Evolutionary conservation across 2,888 invertebrate genomes (phyloP).

Genomic region (Periphyllus acericola): DNA sequence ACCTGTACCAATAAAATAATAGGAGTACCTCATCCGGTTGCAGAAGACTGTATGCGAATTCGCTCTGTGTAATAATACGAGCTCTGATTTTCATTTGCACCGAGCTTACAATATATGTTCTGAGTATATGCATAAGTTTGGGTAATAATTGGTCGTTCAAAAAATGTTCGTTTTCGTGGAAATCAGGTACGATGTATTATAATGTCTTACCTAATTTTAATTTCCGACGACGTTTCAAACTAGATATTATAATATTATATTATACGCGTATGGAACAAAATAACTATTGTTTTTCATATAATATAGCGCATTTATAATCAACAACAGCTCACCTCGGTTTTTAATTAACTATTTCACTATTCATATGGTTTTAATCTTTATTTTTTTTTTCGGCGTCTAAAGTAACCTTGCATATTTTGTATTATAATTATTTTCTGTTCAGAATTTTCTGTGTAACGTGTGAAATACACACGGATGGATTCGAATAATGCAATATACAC

Average conservation of each 20-base stretch:
- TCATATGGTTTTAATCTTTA: neutral
- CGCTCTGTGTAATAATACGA: too few species aligned
- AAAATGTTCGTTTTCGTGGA: too few species aligned
- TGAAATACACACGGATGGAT: neutral
- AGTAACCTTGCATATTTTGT: neutral
- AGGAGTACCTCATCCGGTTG: too few species aligned
- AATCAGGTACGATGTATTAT: too few species aligned
- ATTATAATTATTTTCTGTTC: neutral
- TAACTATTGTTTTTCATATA: neutral
- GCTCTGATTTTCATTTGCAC: too few species aligned
- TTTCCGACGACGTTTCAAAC: neutral
- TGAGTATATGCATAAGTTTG: too few species aligned
- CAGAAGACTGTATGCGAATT: too few species aligned
- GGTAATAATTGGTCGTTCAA: too few species aligned
- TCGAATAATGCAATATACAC: neutral
- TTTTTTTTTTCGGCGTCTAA: neutral
- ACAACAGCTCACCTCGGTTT: neutral
- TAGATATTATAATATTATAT: neutral
- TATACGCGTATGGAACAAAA: neutral
- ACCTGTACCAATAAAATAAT: too few species aligned
- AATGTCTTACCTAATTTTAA: neutral
- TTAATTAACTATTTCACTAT: slow-evolving; percentile 1
- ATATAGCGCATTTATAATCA: too few species aligned
- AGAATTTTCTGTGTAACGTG: neutral
- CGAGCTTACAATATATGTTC: too few species aligned